Base-by-base conservation (phyloP, 2,888 invertebrate genomes). In the Adineta ricciae region DNA sequence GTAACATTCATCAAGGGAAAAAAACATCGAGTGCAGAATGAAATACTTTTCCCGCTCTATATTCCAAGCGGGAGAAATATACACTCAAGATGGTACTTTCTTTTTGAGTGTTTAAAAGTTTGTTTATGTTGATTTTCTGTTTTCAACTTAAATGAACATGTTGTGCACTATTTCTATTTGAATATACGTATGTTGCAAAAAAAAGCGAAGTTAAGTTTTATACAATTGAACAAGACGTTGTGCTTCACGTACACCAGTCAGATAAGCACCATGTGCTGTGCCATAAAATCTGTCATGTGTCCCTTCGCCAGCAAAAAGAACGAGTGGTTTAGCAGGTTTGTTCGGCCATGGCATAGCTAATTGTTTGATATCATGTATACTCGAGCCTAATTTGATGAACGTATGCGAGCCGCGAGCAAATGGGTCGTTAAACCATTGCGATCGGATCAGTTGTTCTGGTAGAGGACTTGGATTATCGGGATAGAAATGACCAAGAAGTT, bases 241-340 rank as follows among this genome's bases (percentile, higher is more conserved):
- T 41, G 41, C 78, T 78, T 78, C 78, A n/a, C 78, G 21, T 41
- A 78, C 41, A n/a, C 78, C 78, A n/a, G 41, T 41, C 24, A 78
- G 14, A 8, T 41, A 78, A n/a, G 78, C 78, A 9, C 78, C 78
- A 78, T 78, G 78, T 2, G 41, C n/a, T 78, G 78, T 78, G 19
- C 41, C 38, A 41, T 78, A 78, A 78, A n/a, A 78, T 78, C 41
- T 78, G 38, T 78, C 78, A 78, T 78, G 78, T 78, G 78, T 78
- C 4, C 78, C 78, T 41, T 78, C 78, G n/a, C 78, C 78, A 24
- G 78, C 78, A 78, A 78, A 78, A n/a, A 78, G n/a, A 14, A 78
- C 7, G 14, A 78, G n/a, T n/a, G 78, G 78, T 41, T 41, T 78
- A n/a, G 41, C 78, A 4, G 38, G 38, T 41, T 78, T 41, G n/a